Evolutionary conservation across 2,797 vertebrate genomes (phyloP), one percentile per base, ranked within the genome.

Genomic region (Scomberomorus guttatus): DNA sequence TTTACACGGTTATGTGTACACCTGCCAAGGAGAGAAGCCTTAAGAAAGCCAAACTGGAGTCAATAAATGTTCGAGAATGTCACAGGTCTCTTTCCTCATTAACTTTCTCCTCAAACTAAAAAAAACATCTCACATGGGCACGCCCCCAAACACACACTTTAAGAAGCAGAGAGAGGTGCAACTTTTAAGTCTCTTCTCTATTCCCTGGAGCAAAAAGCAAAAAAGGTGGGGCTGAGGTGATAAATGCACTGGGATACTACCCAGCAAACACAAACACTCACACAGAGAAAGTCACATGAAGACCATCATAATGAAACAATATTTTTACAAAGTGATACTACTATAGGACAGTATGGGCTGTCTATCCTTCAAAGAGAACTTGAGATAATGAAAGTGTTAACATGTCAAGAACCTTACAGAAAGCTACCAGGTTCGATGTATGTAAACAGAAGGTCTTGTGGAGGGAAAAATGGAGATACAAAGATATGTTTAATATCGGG

Each of bases 141-240:
- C 48, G 0, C 48, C 51, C 68, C 18, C 50, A 8, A 55, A 66
- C 80, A 71, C 55, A 82, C 6, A 6, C 68, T 80, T 71, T 80
- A 69, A 75, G 77, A 72, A 55, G 59, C 72, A 55, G 51, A 72
- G 57, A 69, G 87, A 86, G 79, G 84, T 84, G 78, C 6, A 51
- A 88, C 87, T 87, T 87, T 86, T 64, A 80, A 87, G 74, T 83
- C 75, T 72, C 72, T 82, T 68, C 72, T 81, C 81, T 88, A 72
- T 85, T 89, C 90, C 90, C 86, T 72, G 57, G 62, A 90, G 92
- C 84, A 85, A 88, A 90, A 86, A 83, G 86, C 83, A 69, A 70
- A 80, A 69, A 70, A 80, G 89, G 79, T 92, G 92, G 94, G 87
- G 80, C 84, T 83, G 87, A 92, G 87, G 92, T 89, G 94, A 94